Percentiles rank a stretch among this genome's conserved stretches.
Conservation (phyloP, 2,888 invertebrate genomes). For the Synergus umbraculus region DNA sequence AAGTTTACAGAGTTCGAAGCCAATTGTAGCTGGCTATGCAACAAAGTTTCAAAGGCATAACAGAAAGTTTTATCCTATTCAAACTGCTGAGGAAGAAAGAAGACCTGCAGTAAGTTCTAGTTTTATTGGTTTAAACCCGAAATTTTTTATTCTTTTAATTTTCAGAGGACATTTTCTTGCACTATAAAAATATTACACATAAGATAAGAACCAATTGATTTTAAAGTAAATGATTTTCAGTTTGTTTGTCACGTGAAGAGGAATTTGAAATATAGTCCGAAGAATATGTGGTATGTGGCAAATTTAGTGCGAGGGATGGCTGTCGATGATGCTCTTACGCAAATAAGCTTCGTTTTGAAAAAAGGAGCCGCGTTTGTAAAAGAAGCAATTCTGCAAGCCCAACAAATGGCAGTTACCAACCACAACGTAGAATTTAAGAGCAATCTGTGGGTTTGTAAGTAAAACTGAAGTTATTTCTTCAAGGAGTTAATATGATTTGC, state of each 20-base stretch:
- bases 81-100: slow-evolving; percentile 84
- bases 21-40: slow-evolving; percentile 36
- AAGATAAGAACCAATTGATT: neutral
- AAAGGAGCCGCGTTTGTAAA: slow-evolving; percentile 87
- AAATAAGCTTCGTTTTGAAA: slow-evolving; percentile 89
- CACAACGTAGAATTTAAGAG: slow-evolving; percentile 97
- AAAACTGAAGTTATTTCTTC: slow-evolving; percentile 43
- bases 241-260: slow-evolving; percentile 91
- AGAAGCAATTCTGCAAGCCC: slow-evolving; percentile 92
- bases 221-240: slow-evolving; percentile 79
- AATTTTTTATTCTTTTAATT: neutral
- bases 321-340: slow-evolving; percentile 95
- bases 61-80: slow-evolving; percentile 89
- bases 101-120: slow-evolving; percentile 88
- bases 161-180: neutral
- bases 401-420: slow-evolving; percentile 88
- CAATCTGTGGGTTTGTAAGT: slow-evolving; percentile 95
- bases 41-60: slow-evolving; percentile 83
- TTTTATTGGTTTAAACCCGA: slow-evolving; percentile 12
- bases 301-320: slow-evolving; percentile 92
- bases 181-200: neutral
- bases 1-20: slow-evolving; percentile 17
- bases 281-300: slow-evolving; percentile 96
- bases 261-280: slow-evolving; percentile 93
- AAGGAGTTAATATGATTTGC: neutral